phyloP scores from a whole-genome alignment of 2,888 invertebrate species.

The Exephanes ischioxanthus region DNA sequence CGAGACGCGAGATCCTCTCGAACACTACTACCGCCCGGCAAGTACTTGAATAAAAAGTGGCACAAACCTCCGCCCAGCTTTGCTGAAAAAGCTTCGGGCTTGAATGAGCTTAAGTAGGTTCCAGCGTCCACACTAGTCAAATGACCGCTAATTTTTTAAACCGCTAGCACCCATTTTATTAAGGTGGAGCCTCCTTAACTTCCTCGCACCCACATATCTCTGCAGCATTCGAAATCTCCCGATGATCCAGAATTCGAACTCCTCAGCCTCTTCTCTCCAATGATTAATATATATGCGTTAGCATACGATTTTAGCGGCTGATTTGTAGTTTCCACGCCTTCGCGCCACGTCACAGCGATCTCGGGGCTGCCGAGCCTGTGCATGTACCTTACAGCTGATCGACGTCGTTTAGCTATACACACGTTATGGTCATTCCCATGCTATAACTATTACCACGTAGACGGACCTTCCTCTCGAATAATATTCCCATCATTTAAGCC shows the following conservation, averaged over 20 bases:
- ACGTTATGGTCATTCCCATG: slow-evolving; percentile 25
- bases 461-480: slow-evolving; percentile 74
- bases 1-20: slow-evolving; percentile 36
- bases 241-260: neutral
- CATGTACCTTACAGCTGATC: slow-evolving; percentile 48
- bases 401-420: slow-evolving; percentile 36
- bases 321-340: slow-evolving; percentile 71
- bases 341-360: slow-evolving; percentile 52
- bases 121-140: neutral
- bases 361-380: slow-evolving; percentile 41
- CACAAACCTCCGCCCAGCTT: neutral
- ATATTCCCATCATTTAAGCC: slow-evolving; percentile 80
- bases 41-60: slow-evolving; percentile 10
- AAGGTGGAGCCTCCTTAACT: neutral
- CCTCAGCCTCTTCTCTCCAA: slow-evolving; percentile 24
- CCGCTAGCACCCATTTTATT: neutral
- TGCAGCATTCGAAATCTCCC: neutral
- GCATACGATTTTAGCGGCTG: slow-evolving; percentile 50
- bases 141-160: neutral
- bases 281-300: slow-evolving; percentile 67
- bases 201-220: neutral
- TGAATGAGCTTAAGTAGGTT: neutral
- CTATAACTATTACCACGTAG: slow-evolving; percentile 40
- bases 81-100: neutral
- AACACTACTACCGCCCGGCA: slow-evolving; percentile 16